Conservation (phyloP, 2,113 vertebrate genomes). For the Pristiophorus japonicus region DNA sequence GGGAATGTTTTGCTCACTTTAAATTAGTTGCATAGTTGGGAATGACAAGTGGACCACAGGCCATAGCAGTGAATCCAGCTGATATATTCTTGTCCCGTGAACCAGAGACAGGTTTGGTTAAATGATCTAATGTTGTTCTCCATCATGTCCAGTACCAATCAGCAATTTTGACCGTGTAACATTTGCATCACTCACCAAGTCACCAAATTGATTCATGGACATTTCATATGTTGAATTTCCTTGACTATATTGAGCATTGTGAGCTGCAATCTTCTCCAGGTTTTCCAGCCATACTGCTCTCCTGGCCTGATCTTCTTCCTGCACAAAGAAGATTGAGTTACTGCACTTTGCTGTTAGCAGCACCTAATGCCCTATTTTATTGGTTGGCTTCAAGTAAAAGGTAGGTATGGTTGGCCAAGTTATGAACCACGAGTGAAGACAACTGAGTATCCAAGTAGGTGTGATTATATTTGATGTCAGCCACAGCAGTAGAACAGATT, state of each 20-base stretch:
- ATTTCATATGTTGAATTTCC: background rate
- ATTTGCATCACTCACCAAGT: background rate
- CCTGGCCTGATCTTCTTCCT: slow-evolving; percentile 4
- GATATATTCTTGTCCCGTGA: background rate
- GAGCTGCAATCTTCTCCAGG: background rate
- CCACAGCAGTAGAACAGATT: background rate
- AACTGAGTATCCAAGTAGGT: background rate
- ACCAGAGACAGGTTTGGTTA: background rate
- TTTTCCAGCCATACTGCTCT: slow-evolving; percentile 16
- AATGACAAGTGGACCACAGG: background rate
- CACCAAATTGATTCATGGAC: background rate
- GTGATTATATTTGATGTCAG: background rate
- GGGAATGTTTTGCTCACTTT: background rate
- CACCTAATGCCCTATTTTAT: background rate
- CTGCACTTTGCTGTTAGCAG: background rate
- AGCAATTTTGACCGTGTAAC: background rate
- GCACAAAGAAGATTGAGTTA: too few species aligned
- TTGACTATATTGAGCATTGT: background rate
- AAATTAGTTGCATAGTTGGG: background rate
- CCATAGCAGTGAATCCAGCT: background rate
- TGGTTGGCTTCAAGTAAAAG: background rate
- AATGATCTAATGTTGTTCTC: background rate
- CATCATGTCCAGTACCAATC: background rate
- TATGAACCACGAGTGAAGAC: background rate
- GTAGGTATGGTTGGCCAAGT: background rate